A percentile compares a stretch with the other conserved stretches of the same genome.
phyloP scores from a whole-genome alignment of 2,888 invertebrate genomes.

The Agrochola circellaris region DNA sequence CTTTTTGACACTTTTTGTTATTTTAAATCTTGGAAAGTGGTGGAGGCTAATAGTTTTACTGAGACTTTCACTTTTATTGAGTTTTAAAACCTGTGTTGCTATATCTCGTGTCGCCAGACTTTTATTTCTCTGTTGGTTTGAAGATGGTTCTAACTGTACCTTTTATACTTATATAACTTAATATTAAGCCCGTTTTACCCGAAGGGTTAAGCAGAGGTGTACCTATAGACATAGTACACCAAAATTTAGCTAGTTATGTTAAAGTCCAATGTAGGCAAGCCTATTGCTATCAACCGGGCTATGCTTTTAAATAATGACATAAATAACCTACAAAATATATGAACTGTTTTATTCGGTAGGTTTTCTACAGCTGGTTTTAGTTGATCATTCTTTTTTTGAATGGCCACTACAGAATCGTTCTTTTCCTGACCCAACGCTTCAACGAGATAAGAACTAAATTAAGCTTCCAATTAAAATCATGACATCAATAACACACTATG shows the following conservation, averaged over 20 bases:
- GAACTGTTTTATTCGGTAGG: neutral
- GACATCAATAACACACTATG: neutral
- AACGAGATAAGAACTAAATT: neutral
- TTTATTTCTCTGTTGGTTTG: neutral
- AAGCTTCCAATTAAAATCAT: constrained; percentile 1
- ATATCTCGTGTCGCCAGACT: neutral
- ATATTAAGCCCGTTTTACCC: neutral
- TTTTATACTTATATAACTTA: neutral
- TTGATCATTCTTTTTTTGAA: neutral
- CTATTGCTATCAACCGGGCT: too few relatives aligned
- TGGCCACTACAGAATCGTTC: neutral
- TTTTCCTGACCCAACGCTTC: too few relatives aligned
- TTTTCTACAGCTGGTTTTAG: neutral
- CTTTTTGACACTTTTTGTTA: constrained; percentile 21
- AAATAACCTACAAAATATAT: neutral
- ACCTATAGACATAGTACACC: too few relatives aligned
- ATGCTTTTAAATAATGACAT: neutral
- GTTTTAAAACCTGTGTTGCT: neutral
- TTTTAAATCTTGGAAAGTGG: constrained; percentile 15
- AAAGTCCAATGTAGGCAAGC: neutral
- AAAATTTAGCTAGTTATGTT: too few relatives aligned
- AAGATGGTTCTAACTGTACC: neutral
- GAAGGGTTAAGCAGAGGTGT: too few relatives aligned
- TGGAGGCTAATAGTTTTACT: neutral
- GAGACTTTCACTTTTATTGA: neutral